Evolutionary conservation across 2,797 vertebrate species (phyloP), one percentile per base, ranked within the genome.

Genomic region (Graptemys geographica): DNA sequence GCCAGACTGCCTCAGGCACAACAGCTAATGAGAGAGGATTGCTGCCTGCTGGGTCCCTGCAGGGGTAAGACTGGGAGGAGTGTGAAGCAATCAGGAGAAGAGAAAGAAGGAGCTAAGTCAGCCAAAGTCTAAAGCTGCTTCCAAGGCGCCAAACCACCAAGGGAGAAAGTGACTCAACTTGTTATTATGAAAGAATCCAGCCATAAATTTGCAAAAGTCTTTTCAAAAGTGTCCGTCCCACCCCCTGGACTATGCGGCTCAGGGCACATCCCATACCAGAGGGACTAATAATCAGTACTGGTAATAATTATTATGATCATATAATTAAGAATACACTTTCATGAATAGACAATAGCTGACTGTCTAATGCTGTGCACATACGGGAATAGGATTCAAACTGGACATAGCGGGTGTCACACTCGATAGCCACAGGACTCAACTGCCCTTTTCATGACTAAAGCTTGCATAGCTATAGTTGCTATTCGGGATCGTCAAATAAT

Each of bases 231-330:
- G 13, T 31, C 57, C 28, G 3, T 59, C 57, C 28, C 91, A 52
- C 90, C 96, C 93, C 79, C 87, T 56, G 27, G 95, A 94, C 28
- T 1, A 74, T 18, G 95, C 1, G 18, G 44, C 96, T 95, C 88
- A 69, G 92, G 94, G 96, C 93, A 81, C 95, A 89, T 94, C 96
- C 84, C 96, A 84, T 3, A 3, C 89, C 85, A 59, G 84, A 96
- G 85, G 94, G 93, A 90, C 93, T 97, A 96, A 97, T 97, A 96
- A 96, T 83, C 94, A 95, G 91, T 82, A 92, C 81, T 96, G 57
- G 57, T 15, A 59, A 59, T 59, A 95, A 96, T 96, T 97, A 96
- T 4, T 3, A 62, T 28, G 93, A 84, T 96, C 96, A 97, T 96
- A 95, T 95, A 97, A 96, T 92, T 91, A 53, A 21, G 3, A 53